Base-by-base conservation (phyloP, 2,113 vertebrate species). In the Mystacornis crossleyi region DNA sequence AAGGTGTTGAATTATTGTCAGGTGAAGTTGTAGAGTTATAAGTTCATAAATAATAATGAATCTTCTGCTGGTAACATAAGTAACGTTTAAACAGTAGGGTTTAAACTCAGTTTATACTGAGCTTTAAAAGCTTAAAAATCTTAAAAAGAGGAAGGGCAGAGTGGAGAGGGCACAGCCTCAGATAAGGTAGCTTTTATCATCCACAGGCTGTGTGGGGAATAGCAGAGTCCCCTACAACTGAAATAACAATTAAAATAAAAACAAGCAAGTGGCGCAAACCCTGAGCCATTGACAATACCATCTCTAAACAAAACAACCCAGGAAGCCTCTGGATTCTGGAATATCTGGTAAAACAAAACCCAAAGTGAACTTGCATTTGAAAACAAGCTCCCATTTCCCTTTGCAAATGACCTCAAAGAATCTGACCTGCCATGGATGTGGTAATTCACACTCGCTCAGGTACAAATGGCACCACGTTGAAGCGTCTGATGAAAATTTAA, bases 1-100 rank as follows among this genome's bases (percentile, higher is more conserved):
- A 90, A 81, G 28, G 47, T 75, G 34, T 53, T 96, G 88, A 96
- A 92, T 95, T 92, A 97, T 93, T 94, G 93, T 93, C 50, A 95
- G 74, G 38, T 89, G 83, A 97, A 91, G 86, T 45, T 64, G 40
- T 26, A 86, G 75, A 92, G 60, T 74, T 81, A 7, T 55, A 86
- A 60, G 34, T 91, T 91, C 86, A 96, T 96, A 95, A 96, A 97
- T 96, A 97, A 94, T 88, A 96, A 96, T 64, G 81, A 97, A 88
- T 38, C 51, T 85, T 83, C 70, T 83, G 54, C 64, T 96, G 66
- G 84, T 73, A 94, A 78, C 54, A 33, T 89, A 75, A 75, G 91
- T 69, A 85, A 90, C 53, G 42, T 86, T 96, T 83, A 66, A 94
- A 90, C 53, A 40, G 54, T 43, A 40, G 53, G 25, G n/a, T 73